These are phyloP conservation scores for Bradypodion pumilum DNA, from an alignment of 2,797 vertebrate species.

Conservation along the genomic window DNA sequence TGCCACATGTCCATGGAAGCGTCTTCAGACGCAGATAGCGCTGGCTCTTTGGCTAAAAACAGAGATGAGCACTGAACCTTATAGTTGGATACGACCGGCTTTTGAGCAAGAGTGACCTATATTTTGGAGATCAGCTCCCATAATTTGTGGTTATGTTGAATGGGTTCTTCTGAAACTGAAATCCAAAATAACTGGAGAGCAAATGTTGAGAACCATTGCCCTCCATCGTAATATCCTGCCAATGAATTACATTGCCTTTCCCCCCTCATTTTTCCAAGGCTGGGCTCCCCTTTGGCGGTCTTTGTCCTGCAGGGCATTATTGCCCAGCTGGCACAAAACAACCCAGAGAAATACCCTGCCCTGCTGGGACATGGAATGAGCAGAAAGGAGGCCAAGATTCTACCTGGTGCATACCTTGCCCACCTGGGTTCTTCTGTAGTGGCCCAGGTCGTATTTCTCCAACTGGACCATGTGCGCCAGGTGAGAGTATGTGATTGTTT, in stretches of 20 bases:
- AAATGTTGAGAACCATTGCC: no score
- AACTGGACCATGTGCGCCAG: constrained; percentile 78
- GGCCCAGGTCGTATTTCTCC: constrained; percentile 79
- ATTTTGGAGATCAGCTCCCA: no score
- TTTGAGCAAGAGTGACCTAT: no score
- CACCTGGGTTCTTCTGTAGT: constrained; percentile 85
- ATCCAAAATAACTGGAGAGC: no score
- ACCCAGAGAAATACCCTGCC: constrained; percentile 81
- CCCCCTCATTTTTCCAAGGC: constrained; percentile 73
- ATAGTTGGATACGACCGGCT: no score
- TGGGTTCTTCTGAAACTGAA: no score
- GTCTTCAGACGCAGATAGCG: no score
- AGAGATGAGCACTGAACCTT: no score
- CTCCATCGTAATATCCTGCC: no score
- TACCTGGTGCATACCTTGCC: constrained; percentile 82
- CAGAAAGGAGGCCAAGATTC: constrained; percentile 76
- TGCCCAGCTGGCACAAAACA: constrained; percentile 82
- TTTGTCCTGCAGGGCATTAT: constrained; percentile 83
- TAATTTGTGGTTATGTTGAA: no score
- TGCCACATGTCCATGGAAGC: no score
- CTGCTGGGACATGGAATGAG: constrained; percentile 85
- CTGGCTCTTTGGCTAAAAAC: no score
- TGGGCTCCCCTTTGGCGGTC: constrained; percentile 77
- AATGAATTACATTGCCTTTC: fast-evolving
- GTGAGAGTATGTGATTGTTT: constrained; percentile 61